Evolutionary conservation across 2,797 vertebrate genomes (phyloP), one percentile per base, ranked within the genome.

Genomic region (Propithecus perrieri): DNA sequence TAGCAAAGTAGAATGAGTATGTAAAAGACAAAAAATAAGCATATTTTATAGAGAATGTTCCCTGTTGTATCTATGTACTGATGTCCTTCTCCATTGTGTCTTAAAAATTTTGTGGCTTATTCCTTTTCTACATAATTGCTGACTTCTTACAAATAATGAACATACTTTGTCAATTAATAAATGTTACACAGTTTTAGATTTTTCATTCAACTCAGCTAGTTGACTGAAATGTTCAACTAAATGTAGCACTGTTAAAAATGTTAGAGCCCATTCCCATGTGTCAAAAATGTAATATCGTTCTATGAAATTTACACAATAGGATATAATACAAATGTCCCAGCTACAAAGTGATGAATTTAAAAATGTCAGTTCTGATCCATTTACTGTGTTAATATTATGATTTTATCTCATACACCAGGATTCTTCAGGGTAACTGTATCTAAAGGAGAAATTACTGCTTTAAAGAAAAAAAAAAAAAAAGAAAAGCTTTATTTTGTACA

Each of bases 1-100:
- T 80, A 93, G 69, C 93, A 75, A 93, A 96, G 85, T 78, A 96
- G 84, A 97, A 97, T 97, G 96, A 96, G 91, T 81, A 96, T 76
- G 95, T 97, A 80, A 97, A 95, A 95, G 61, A 97, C 71, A 95
- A 94, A 96, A 96, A 88, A 79, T 53, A 87, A 93, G 72, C 91
- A 79, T 84, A 89, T 80, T 94, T 80, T 92, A 80, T 88, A 85
- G 38, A 92, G 63, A 93, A 90, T 92, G 48, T 71, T 93, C 71
- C 93, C 75, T 96, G 35, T 65, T 85, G 48, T 59, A 84, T 0
- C 65, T 97, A 80, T 14, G 55, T 61, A 95, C 33, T 81, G 57
- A 94, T 57, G 65, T 63, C 86, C 46, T 79, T 88, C 83, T 91
- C 88, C 83, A 91, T 33, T 90, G 81, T 94, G 61, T 93, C 80